Conservation (phyloP, 2,113 vertebrate species). For the Pseudorasbora parva region DNA sequence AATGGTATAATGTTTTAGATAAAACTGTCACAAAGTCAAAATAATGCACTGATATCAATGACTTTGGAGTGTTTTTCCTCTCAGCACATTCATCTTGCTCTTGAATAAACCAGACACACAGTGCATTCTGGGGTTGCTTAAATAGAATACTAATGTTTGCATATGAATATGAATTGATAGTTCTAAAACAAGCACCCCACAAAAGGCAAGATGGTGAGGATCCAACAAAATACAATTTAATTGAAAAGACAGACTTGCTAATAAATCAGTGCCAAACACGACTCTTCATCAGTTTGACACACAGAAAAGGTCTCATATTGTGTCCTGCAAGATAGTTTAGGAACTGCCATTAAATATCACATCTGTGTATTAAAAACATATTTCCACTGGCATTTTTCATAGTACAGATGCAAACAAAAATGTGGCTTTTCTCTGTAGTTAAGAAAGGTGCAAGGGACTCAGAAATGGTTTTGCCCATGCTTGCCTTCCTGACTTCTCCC, state of each 20-base stretch:
- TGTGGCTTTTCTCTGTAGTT: neutral
- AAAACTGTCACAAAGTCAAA: neutral
- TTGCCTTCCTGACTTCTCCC: constrained; percentile 61
- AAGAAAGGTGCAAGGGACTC: neutral
- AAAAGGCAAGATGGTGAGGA: neutral
- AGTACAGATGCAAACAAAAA: neutral
- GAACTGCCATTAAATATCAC: neutral
- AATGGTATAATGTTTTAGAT: neutral
- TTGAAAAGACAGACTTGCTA: constrained; percentile 22
- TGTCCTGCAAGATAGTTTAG: neutral
- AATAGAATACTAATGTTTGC: constrained; percentile 21
- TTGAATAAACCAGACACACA: constrained; percentile 11
- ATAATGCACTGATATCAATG: neutral
- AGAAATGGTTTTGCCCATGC: neutral
- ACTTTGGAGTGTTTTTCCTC: neutral
- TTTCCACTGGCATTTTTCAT: neutral
- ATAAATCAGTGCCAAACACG: constrained; percentile 19
- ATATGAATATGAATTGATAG: constrained; percentile 14
- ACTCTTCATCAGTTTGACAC: constrained; percentile 21
- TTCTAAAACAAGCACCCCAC: neutral
- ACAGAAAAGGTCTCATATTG: neutral
- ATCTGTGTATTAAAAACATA: neutral
- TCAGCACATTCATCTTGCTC: constrained; percentile 9
- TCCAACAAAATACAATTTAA: constrained; percentile 1
- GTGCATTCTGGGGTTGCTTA: constrained; percentile 8